Evolutionary conservation across 2,113 vertebrate species (phyloP), one percentile per base, ranked within the genome.

Genomic region (Aleadryas rufinucha): DNA sequence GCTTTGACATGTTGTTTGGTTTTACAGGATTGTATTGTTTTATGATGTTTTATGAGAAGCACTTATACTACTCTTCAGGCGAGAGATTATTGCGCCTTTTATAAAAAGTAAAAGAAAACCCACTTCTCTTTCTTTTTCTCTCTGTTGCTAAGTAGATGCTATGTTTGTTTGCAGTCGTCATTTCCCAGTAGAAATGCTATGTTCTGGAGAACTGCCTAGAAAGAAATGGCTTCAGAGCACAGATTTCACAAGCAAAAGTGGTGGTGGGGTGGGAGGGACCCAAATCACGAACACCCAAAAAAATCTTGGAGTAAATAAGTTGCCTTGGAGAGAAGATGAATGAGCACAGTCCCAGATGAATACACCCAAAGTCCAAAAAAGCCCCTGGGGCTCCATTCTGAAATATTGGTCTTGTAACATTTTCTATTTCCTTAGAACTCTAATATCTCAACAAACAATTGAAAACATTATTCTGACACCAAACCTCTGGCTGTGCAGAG

Each of bases 11-110:
- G 92, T 95, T 95, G 84, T 91, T 94, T 90, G 63, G 50, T 90
- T 96, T 95, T 93, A 95, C 93, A 91, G 68, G 91, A 95, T 66
- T 87, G 87, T 96, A 90, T 95, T 97, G 89, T 97, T 97, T 96
- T 96, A 96, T 93, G 91, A 45, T 95, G 89, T 95, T 97, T 97
- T 97, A 97, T 96, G 93, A 93, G 94, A 96, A 95, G 79, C 63
- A 89, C 87, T 97, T 97, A 93, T 28, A 88, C 53, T 87, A 79
- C 72, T 96, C 90, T 97, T 97, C 84, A 84, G 82, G 95, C 21
- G 0, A 95, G 33, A 97, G 90, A 96, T 97, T 94, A 96, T 97
- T 95, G 76, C 0, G 10, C 23, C 82, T 95, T 97, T 96, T 96
- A 93, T 86, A 89, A 97, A 97, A 97, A 89, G 42, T 69, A 79